Percentiles rank a stretch among this genome's conserved stretches.
Conservation (phyloP, 2,797 vertebrate genomes). For the Hemitrygon akajei region DNA sequence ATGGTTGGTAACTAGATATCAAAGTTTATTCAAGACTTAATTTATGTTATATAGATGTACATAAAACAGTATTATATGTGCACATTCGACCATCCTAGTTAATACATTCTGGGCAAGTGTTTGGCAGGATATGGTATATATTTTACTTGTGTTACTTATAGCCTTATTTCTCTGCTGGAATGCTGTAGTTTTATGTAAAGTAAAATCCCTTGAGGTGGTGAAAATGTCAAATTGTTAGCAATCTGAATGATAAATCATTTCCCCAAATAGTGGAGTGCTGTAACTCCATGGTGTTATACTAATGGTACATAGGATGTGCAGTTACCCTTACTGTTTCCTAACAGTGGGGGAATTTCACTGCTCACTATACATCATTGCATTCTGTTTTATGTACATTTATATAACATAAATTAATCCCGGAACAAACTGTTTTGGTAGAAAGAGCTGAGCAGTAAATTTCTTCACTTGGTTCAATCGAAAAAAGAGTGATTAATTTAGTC, state of each 20-base stretch:
- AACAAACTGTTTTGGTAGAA: not conserved
- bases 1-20: not conserved
- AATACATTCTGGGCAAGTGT: not conserved
- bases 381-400: not conserved
- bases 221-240: conserved; percentile 8
- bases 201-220: not conserved
- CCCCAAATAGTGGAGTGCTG: not conserved
- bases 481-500: not conserved
- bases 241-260: not conserved
- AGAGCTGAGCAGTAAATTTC: not conserved
- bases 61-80: not conserved
- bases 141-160: not conserved
- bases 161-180: not conserved
- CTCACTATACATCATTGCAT: not conserved
- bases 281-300: not conserved
- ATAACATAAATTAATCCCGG: no score
- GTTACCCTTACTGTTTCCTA: not conserved
- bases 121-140: not conserved
- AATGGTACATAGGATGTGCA: not conserved
- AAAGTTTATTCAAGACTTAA: not conserved
- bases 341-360: not conserved
- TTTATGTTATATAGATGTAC: not conserved
- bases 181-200: not conserved
- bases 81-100: not conserved
- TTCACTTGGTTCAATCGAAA: not conserved